Evolutionary conservation across 2,113 vertebrate species (phyloP), one percentile per base, ranked within the genome.

Genomic region (Ochotona curzoniae): DNA sequence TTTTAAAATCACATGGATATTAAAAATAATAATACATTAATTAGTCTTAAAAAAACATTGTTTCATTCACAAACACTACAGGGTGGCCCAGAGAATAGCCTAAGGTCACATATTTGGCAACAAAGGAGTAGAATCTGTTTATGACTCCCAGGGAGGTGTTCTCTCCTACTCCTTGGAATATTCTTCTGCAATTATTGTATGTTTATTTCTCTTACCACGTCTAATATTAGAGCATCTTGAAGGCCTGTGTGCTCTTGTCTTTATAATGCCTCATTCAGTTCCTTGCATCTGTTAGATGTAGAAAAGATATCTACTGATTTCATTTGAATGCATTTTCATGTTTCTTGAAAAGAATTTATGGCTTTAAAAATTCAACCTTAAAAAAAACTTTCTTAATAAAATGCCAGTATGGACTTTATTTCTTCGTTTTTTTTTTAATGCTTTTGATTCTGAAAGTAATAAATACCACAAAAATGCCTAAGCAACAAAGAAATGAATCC

Each of bases 341-440:
- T 76, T 84, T 70, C 13, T 51, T 84, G 26, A 87, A 94, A 81
- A 30, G 57, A 73, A 73, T 67, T 57, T 69, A 25, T 75, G 12
- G 54, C 7, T 23, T 70, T 30, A 86, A 83, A 93, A 87, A 30
- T 28, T 26, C 5, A 76, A 15, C 8, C 66, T 76, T 84, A 47
- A 91, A 88, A 63, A 2, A 78, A 93, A 23, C 51, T 12, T 78
- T 95, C 47, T 20, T 78, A 86, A 38, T 73, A 88, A 89, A 88
- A 89, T 85, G 17, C n/a, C 35, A 92, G 17, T 51, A 17, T n/a
- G 75, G 54, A 84, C 21, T 47, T 87, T 26, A n/a, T 95, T 93
- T 67, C 12, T 18, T 67, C 38, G n/a, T n/a, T n/a, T n/a, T n/a
- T n/a, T n/a, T n/a, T 75, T 61, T 38, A 93, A 83, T 26, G 63